Base-by-base conservation (phyloP, 2,888 invertebrate species). In the Trisateles emortualis region DNA sequence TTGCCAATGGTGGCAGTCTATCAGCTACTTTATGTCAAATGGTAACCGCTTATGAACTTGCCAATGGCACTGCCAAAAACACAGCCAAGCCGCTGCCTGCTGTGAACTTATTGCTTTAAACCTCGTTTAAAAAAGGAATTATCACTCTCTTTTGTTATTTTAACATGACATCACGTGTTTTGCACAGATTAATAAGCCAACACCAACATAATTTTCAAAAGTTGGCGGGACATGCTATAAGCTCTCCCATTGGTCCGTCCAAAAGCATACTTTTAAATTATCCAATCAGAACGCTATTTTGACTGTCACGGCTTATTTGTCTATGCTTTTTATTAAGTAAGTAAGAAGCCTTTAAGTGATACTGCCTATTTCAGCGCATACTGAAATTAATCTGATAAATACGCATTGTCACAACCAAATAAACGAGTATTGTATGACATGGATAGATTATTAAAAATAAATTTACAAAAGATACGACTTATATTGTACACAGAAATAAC, bases 261-360 rank as follows among this genome's bases (percentile, higher is more conserved):
- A 33, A 33, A 6, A 6, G 1, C 13, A 14, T 2, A 3, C 4
- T n/a, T 32, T 32, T 32, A 1, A 32, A 32, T 11, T 5, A 11
- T 11, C 32, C 32, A 32, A 32, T 32, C 13, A 32, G n/a, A 32
- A 11, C 0, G 11, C 1, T n/a, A 11, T 14, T 33, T 14, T 33
- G 4, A 2, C 32, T 13, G 33, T 14, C 33, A 33, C 6, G 14
- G 13, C 13, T 14, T 9, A 14, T 33, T 14, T 14, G 14, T 9
- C 14, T 14, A 14, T 33, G 32, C 43, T 53, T 44, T 59, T 30
- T 38, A 52, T 43, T 58, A 67, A 38, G 49, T 59, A 53, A 49
- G 52, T 71, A 71, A 67, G 64, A 69, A 66, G 71, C 71, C 72
- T 46, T 71, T 72, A 74, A 72, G 74, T 74, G 68, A 43, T 61